Conservation (phyloP, 2,888 invertebrate species). For the Diplazon laetatorius region DNA sequence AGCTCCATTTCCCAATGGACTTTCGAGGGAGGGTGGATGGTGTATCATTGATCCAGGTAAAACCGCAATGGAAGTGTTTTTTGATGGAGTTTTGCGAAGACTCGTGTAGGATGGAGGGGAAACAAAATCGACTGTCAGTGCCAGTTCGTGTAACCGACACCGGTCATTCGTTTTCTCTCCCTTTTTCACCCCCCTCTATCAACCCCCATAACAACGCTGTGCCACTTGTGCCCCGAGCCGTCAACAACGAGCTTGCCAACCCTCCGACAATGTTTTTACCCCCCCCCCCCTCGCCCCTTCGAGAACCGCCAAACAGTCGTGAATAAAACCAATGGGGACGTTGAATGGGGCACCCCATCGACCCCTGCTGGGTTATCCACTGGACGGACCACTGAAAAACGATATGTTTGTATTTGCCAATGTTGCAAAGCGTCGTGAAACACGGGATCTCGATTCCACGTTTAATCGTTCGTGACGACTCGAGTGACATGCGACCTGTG, state of each 20-base stretch:
- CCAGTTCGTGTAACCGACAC: constrained; percentile 81
- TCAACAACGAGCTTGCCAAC: constrained; percentile 36
- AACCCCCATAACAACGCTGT: constrained; percentile 76
- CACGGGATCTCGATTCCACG: constrained; percentile 58
- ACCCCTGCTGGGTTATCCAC: no score
- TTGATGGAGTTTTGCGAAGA: constrained; percentile 47
- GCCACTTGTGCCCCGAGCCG: constrained; percentile 73
- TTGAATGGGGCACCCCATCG: constrained; percentile 49
- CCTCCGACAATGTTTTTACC: constrained; percentile 38
- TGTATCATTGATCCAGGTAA: constrained; percentile 27
- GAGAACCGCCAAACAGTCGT: constrained; percentile 25
- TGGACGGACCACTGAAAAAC: constrained; percentile 68
- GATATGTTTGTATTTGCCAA: constrained; percentile 75
- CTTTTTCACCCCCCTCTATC: no score
- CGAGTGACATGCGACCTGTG: constrained; percentile 57
- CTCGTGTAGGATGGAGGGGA: constrained; percentile 43
- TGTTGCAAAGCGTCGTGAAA: constrained; percentile 34
- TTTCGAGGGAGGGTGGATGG: constrained; percentile 1
- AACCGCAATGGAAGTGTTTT: constrained; percentile 60
- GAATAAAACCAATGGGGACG: constrained; percentile 39
- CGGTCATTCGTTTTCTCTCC: constrained; percentile 78
- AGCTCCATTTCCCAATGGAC: constrained; percentile 9
- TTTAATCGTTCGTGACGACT: constrained; percentile 64
- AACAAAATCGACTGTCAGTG: constrained; percentile 70
- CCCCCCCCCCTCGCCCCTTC: constrained; percentile 17